Percentiles rank a stretch among this genome's conserved stretches.
These are phyloP conservation scores for Drosophila sordidula DNA, from an alignment of 2,888 invertebrate species.

Conservation along the genomic window DNA sequence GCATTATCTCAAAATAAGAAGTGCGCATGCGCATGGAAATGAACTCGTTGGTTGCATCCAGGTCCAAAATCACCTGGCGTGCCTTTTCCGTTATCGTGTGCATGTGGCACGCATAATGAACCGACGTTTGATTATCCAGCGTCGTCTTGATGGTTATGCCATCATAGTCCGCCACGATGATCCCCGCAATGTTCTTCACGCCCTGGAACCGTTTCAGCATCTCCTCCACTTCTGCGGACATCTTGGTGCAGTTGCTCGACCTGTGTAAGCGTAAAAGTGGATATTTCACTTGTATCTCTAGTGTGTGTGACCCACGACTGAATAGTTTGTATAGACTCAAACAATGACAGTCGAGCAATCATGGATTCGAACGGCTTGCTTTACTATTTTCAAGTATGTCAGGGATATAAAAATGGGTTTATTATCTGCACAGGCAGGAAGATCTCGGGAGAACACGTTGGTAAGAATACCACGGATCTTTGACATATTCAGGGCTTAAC, in stretches of 20 bases:
- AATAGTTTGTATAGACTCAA: slow-evolving; percentile 6
- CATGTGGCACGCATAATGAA: slow-evolving; percentile 62
- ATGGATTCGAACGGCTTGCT: slow-evolving; percentile 9
- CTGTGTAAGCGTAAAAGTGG: neutral
- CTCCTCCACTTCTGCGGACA: slow-evolving; percentile 72
- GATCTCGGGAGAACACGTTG: too few relatives aligned
- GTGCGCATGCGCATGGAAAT: slow-evolving; percentile 62
- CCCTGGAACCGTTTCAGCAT: slow-evolving; percentile 59
- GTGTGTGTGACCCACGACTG: slow-evolving; percentile 5
- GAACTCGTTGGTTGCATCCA: slow-evolving; percentile 72
- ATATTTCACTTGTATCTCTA: neutral
- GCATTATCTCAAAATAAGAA: slow-evolving; percentile 50
- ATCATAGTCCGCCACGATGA: slow-evolving; percentile 62
- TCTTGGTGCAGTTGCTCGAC: slow-evolving; percentile 10
- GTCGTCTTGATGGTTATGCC: slow-evolving; percentile 73
- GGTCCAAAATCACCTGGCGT: slow-evolving; percentile 59
- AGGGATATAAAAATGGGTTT: too few relatives aligned
- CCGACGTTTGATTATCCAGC: slow-evolving; percentile 49
- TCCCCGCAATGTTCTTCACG: slow-evolving; percentile 59
- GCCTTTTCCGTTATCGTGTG: slow-evolving; percentile 59
- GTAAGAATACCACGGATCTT: too few relatives aligned
- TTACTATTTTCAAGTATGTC: neutral
- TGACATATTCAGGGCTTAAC: too few relatives aligned
- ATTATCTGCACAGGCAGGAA: too few relatives aligned
- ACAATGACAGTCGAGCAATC: slow-evolving; percentile 1